phyloP scores from a whole-genome alignment of 2,888 invertebrate species.

The Scaptomyza caliginosa region DNA sequence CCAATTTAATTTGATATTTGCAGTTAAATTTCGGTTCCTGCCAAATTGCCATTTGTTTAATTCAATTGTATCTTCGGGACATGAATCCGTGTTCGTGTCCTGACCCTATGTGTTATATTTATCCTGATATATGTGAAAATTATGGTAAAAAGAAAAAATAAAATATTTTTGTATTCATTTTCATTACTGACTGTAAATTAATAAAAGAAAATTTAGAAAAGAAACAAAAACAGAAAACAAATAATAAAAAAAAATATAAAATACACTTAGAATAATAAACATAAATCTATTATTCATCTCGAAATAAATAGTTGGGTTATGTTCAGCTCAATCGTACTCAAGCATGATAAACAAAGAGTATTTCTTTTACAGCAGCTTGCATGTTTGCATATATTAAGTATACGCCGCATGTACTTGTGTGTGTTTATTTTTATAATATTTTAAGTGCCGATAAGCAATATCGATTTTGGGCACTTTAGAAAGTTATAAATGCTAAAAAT shows the following conservation, averaged over 20 bases:
- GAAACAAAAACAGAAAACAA: conserved; percentile 47
- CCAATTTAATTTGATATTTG: too few relatives aligned
- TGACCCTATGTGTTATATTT: conserved; percentile 53
- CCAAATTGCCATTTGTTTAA: conserved; percentile 36
- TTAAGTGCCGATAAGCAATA: not conserved
- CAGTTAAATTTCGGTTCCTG: conserved; percentile 45
- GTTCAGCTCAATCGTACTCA: not conserved
- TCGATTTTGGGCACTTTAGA: not conserved
- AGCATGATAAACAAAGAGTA: not conserved
- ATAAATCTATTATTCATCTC: not conserved
- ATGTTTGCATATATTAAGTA: not conserved
- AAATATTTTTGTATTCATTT: conserved; percentile 68
- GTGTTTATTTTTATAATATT: not conserved
- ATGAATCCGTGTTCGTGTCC: conserved; percentile 32
- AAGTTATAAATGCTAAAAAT: not conserved
- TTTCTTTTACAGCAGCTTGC: not conserved
- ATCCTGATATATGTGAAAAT: conserved; percentile 49
- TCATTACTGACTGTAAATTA: conserved; percentile 71
- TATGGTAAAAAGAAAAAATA: conserved; percentile 41
- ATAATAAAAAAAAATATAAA: conserved; percentile 5
- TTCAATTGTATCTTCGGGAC: conserved; percentile 31
- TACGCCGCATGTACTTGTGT: not conserved
- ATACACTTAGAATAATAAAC: conserved; percentile 28
- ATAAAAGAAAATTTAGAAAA: conserved; percentile 62
- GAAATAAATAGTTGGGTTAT: conserved; percentile 1